Percentiles rank a stretch among this genome's conserved stretches.
phyloP scores from a whole-genome alignment of 2,797 vertebrate species.

The Eulemur mongoz region DNA sequence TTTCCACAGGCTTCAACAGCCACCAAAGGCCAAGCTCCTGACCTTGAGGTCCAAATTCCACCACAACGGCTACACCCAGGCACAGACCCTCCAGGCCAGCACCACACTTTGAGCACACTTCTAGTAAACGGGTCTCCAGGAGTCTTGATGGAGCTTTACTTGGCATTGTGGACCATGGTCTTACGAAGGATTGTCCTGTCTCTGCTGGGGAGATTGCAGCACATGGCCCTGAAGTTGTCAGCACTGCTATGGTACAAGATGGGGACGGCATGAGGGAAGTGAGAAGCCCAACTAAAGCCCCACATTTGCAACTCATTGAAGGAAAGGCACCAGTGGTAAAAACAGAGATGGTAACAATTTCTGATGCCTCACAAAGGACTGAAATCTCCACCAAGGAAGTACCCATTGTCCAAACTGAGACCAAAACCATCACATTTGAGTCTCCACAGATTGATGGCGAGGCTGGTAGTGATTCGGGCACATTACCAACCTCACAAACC shows the following conservation, averaged over 20 bases:
- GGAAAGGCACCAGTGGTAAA: too few relatives aligned
- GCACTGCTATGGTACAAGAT: slow-evolving; percentile 76
- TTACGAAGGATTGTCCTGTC: slow-evolving; percentile 78
- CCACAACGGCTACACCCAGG: too few relatives aligned
- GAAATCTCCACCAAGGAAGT: too few relatives aligned
- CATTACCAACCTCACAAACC: slow-evolving; percentile 96
- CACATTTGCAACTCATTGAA: slow-evolving; percentile 63
- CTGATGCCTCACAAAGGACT: too few relatives aligned
- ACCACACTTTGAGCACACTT: too few relatives aligned
- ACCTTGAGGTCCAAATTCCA: too few relatives aligned
- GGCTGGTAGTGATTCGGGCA: slow-evolving; percentile 90
- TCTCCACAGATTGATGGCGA: slow-evolving; percentile 90
- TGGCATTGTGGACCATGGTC: slow-evolving; percentile 85
- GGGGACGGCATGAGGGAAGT: slow-evolving; percentile 81
- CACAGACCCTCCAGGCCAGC: too few relatives aligned
- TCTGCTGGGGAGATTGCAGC: slow-evolving; percentile 74
- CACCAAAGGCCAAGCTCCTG: too few relatives aligned
- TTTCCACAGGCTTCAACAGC: slow-evolving; percentile 91
- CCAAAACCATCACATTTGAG: too few relatives aligned
- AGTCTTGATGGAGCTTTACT: slow-evolving; percentile 81
- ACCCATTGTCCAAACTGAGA: too few relatives aligned
- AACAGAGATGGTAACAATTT: too few relatives aligned
- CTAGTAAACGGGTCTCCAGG: too few relatives aligned
- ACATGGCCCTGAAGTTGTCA: slow-evolving; percentile 68
- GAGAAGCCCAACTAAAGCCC: slow-evolving; percentile 78